Evolutionary conservation across 2,113 vertebrate genomes (phyloP).

Genomic region (Neogale vison): DNA sequence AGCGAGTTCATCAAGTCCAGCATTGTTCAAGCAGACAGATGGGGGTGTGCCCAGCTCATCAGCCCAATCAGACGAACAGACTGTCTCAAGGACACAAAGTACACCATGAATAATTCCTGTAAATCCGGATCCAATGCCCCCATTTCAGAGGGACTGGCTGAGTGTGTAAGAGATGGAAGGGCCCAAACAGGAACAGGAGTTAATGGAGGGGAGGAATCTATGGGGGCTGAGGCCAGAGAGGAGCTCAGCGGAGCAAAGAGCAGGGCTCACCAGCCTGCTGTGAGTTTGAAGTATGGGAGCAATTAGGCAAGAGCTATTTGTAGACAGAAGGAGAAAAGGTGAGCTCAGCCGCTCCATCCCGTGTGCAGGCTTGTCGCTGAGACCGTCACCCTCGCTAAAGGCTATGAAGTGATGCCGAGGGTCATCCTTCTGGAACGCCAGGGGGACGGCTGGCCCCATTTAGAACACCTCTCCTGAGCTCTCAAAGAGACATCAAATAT

Average conservation of each 20-base stretch:
- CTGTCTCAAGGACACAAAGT: background rate
- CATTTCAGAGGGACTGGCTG: background rate
- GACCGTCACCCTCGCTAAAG: background rate
- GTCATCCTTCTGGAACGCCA: background rate
- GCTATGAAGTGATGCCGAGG: background rate
- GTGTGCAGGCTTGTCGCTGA: background rate
- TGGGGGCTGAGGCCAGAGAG: background rate
- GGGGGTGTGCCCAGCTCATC: background rate
- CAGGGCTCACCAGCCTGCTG: background rate
- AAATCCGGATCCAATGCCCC: background rate
- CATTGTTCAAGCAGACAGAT: background rate
- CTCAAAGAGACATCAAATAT: background rate
- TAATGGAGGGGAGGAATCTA: slow-evolving; percentile 27
- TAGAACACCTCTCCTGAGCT: background rate
- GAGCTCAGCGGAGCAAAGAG: background rate
- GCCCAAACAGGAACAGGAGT: background rate
- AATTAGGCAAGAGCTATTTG: slow-evolving; percentile 66
- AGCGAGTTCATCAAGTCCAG: background rate
- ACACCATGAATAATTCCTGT: background rate
- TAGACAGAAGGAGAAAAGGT: slow-evolving; percentile 44
- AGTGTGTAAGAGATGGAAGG: background rate
- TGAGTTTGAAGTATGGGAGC: slow-evolving; percentile 33
- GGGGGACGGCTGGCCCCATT: background rate
- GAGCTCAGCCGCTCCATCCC: background rate
- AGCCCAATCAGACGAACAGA: background rate